Percentiles rank a stretch among this genome's conserved stretches.
Evolutionary conservation across 2,888 invertebrate genomes (phyloP).

Genomic region (Diaphora mendica): DNA sequence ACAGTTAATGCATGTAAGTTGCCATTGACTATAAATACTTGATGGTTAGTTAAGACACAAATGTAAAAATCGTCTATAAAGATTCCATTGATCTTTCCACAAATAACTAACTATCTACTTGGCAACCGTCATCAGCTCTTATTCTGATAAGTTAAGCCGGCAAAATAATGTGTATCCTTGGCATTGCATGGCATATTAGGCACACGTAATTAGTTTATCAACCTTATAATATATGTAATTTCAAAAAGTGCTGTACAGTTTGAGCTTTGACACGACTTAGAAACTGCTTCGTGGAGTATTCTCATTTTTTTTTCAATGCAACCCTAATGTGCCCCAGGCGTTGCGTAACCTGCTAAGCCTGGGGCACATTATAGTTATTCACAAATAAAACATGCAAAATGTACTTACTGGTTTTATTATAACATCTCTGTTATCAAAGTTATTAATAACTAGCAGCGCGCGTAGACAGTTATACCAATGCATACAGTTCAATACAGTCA

Average conservation of each 20-base stretch:
- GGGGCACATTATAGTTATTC: background rate
- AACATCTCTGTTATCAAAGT: background rate
- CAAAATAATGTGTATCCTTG: background rate
- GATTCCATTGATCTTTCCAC: background rate
- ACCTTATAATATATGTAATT: background rate
- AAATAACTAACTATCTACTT: background rate
- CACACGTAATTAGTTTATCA: background rate
- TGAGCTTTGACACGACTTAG: background rate
- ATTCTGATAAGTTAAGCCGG: background rate
- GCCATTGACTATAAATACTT: too few relatives aligned
- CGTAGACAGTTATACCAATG: too few relatives aligned
- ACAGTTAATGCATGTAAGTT: background rate
- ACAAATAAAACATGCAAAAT: background rate
- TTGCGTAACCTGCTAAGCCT: too few relatives aligned
- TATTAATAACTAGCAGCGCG: background rate
- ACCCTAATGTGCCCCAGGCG: background rate
- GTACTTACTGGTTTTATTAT: background rate
- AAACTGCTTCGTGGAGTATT: too few relatives aligned
- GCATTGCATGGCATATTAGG: background rate
- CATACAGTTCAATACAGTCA: too few relatives aligned
- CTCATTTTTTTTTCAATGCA: too few relatives aligned
- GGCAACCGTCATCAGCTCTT: background rate
- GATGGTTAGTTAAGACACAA: background rate
- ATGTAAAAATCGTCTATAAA: background rate
- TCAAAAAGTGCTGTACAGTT: background rate